These are phyloP conservation scores for Alligator sinensis DNA, from an alignment of 2,113 vertebrate species.

Conservation along the genomic window DNA sequence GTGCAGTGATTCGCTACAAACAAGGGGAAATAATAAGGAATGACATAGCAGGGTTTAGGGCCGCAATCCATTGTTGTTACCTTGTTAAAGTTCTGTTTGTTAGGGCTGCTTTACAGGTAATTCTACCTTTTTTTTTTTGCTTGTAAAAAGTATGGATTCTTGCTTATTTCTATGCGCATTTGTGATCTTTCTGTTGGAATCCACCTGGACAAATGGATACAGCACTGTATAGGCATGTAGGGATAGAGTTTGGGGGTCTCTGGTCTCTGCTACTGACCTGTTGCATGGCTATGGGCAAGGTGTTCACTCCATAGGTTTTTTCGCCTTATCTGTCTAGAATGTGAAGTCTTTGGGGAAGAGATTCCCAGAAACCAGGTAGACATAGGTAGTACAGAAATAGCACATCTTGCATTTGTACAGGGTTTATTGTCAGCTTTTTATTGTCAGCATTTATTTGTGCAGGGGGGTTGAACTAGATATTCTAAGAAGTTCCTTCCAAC, in stretches of 20 bases:
- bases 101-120: not conserved
- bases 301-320: not conserved
- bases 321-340: not conserved
- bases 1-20: conserved; percentile 15
- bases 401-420: too few species aligned
- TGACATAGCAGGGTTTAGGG: not conserved
- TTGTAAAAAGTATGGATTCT: not conserved
- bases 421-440: too few species aligned
- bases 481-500: too few species aligned
- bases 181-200: not conserved
- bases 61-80: not conserved
- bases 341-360: not conserved
- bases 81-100: not conserved
- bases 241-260: not conserved
- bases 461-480: too few species aligned
- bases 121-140: not conserved
- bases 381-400: too few species aligned
- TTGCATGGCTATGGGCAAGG: not conserved
- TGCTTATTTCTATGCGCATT: not conserved
- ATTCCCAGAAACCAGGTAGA: too few species aligned
- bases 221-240: not conserved
- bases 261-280: not conserved
- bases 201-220: not conserved
- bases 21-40: conserved; percentile 19
- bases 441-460: too few species aligned